Evolutionary conservation across 2,113 vertebrate species (phyloP).

Genomic region (Mobula birostris): DNA sequence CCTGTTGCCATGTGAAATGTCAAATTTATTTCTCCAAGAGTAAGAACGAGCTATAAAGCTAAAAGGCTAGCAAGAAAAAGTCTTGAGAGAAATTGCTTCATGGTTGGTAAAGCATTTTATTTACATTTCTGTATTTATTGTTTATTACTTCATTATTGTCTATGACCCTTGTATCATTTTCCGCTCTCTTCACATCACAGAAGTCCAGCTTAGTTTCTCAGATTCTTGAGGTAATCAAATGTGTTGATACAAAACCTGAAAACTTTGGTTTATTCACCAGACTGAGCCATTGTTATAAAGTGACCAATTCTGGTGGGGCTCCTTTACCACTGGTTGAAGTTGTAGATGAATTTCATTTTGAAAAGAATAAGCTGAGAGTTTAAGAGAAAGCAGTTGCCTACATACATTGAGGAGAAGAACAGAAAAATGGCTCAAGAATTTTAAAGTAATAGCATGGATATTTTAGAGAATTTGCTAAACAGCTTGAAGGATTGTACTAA

Average conservation of each 20-base stretch:
- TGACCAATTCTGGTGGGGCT: neutral
- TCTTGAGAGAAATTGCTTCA: neutral
- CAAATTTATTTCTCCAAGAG: neutral
- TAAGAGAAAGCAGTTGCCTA: neutral
- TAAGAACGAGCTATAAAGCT: neutral
- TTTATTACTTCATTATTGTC: neutral
- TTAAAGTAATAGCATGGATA: neutral
- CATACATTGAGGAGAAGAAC: neutral
- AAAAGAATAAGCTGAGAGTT: neutral
- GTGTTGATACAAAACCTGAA: neutral
- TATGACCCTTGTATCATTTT: neutral
- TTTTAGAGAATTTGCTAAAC: neutral
- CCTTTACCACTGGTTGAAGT: neutral
- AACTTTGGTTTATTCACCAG: neutral
- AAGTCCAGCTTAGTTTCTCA: neutral
- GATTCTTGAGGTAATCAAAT: neutral
- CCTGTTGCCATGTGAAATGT: neutral
- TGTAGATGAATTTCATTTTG: neutral
- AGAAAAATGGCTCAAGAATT: neutral
- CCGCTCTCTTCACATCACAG: neutral
- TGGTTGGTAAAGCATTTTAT: neutral
- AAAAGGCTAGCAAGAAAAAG: neutral
- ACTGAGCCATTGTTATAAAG: neutral
- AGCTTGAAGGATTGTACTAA: neutral
- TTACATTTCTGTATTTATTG: neutral